Evolutionary conservation across 2,797 vertebrate genomes (phyloP).

Genomic region (Eremophila alpestris): DNA sequence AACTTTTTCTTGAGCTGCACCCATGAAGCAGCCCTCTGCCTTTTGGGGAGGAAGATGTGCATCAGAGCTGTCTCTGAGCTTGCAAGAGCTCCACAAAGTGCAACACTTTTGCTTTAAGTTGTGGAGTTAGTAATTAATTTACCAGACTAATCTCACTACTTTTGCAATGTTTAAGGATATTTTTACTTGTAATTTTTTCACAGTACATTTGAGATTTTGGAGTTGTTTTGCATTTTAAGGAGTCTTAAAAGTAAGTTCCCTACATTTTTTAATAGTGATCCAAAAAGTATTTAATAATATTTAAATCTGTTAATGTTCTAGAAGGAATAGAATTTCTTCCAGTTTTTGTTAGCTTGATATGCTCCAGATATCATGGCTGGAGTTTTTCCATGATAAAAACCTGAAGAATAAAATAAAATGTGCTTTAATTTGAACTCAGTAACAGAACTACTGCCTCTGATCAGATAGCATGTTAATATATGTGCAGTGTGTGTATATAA

Average conservation of each 20-base stretch:
- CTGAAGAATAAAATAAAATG: slow-evolving; percentile 34
- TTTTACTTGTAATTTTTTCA: neutral
- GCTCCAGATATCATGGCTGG: neutral
- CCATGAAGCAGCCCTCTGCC: neutral
- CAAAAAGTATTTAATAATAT: neutral
- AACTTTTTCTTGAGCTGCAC: neutral
- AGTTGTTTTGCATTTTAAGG: neutral
- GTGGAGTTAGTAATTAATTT: neutral
- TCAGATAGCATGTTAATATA: slow-evolving; percentile 60
- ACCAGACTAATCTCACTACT: neutral
- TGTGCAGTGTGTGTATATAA: neutral
- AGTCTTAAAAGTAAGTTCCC: neutral
- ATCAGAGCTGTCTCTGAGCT: neutral
- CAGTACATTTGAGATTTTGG: neutral
- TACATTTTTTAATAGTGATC: neutral
- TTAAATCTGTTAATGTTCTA: neutral
- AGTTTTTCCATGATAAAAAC: neutral
- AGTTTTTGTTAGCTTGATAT: neutral
- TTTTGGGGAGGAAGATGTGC: neutral
- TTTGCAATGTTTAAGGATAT: neutral
- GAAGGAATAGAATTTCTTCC: neutral
- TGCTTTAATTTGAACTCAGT: slow-evolving; percentile 6
- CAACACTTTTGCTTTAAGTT: neutral
- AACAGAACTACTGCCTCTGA: neutral
- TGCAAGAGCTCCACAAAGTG: neutral